Evolutionary conservation across 2,888 invertebrate genomes (phyloP), one percentile per base, ranked within the genome.

Genomic region (Opisthograptis luteolata): DNA sequence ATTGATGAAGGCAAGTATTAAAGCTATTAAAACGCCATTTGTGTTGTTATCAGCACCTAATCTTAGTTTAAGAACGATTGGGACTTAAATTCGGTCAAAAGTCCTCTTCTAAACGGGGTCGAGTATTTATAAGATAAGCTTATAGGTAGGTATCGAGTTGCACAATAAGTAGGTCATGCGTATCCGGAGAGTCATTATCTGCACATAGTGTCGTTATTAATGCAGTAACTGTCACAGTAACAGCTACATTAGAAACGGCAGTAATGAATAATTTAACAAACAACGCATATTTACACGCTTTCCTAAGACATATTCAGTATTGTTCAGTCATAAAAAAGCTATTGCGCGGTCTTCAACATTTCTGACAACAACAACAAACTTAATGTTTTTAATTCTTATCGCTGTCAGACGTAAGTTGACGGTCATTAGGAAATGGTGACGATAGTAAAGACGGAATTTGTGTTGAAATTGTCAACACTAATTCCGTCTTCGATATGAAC

Each of bases 151-250:
- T 45, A 37, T 25, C 13, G 19, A 25, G 39, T 30, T 25, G 39
- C 5, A 37, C 17, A 45, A 19, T 17, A 46, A 34, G 22, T 40
- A 25, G 46, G 46, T 27, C 46, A 22, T 20, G 19, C 39, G 39
- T 46, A 79, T 84, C 84, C 81, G 84, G 82, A 79, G 79, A 67
- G 73, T 62, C 64, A 66, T 71, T 78, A 79, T 81, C 76, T 64
- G 66, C 58, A 64, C 62, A 68, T 69, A 76, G 64, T 64, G 72
- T 68, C 41, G 30, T 70, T 68, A 73, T 79, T 80, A 78, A 64
- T 76, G 78, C 75, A 76, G 74, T 40, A 73, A 76, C 66, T 73
- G 65, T 59, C 61, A 61, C 55, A 67, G 52, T 67, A 66, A 70
- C 62, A 60, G 55, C 58, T 56, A 47, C 58, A 45, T 47, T 47